These are phyloP conservation scores for Drosophila conformis DNA, from an alignment of 2,888 invertebrate genomes.

Conservation along the genomic window DNA sequence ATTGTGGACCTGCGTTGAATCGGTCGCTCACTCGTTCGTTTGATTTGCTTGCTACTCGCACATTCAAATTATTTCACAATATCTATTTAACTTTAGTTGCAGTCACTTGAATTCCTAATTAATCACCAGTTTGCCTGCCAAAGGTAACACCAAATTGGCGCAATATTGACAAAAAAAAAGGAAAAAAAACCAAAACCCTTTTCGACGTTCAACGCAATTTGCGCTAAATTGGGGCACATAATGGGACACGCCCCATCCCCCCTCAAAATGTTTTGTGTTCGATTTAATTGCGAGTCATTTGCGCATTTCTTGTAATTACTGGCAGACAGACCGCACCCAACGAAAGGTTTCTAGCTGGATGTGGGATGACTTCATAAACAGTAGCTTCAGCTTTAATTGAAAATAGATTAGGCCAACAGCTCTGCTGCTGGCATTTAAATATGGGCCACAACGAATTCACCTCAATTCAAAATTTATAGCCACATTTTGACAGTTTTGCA, in stretches of 20 bases:
- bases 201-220: conserved; percentile 15
- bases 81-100: conserved; percentile 75
- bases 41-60: conserved; percentile 51
- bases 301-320: conserved; percentile 59
- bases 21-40: conserved; percentile 49
- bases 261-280: conserved; percentile 24
- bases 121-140: conserved; percentile 52
- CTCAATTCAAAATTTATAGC: conserved; percentile 52
- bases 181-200: not conserved
- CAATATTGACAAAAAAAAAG: conserved; percentile 26
- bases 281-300: conserved; percentile 52
- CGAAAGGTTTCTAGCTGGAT: conserved; percentile 47
- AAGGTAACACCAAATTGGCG: conserved; percentile 41
- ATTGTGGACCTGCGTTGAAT: conserved; percentile 35
- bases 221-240: conserved; percentile 13
- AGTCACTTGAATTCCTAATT: conserved; percentile 77
- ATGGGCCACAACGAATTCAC: conserved; percentile 21
- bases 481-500: conserved; percentile 68
- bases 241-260: not conserved
- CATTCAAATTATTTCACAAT: conserved; percentile 71
- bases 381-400: conserved; percentile 53
- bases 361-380: conserved; percentile 60
- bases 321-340: conserved; percentile 25
- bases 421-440: conserved; percentile 36
- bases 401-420: conserved; percentile 45